Conservation (phyloP, 2,888 invertebrate species). For the Cataglyphis rosenhaueri region DNA sequence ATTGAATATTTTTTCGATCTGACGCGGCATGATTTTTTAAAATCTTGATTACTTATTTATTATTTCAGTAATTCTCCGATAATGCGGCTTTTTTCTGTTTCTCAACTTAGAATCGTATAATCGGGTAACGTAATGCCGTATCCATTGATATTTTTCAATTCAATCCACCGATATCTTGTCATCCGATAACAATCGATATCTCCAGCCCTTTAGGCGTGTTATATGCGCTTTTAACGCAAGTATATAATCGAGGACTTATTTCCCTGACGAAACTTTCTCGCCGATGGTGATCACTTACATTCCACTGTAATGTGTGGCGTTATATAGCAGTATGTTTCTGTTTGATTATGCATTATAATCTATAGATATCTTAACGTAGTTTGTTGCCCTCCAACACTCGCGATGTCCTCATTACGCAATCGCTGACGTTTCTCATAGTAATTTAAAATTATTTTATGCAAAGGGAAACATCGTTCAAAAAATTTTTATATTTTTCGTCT, state of each 20-base stretch:
- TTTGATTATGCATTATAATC: slow-evolving; percentile 36
- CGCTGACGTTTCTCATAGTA: not conserved
- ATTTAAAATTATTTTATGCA: slow-evolving; percentile 10
- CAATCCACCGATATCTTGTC: not conserved
- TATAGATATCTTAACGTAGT: slow-evolving; percentile 48
- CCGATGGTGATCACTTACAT: slow-evolving; percentile 59
- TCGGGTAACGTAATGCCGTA: not conserved
- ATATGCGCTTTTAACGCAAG: slow-evolving; percentile 27
- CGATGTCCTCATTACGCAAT: slow-evolving; percentile 28
- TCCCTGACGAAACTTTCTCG: slow-evolving; percentile 31
- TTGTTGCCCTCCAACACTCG: slow-evolving; percentile 30
- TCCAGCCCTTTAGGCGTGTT: slow-evolving; percentile 14
- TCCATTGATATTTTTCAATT: not conserved
- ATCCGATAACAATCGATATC: slow-evolving; percentile 5
- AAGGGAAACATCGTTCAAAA: not conserved
- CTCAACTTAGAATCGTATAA: not conserved
- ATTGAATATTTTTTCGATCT: not conserved
- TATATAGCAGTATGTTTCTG: slow-evolving; percentile 55
- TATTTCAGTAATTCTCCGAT: not conserved
- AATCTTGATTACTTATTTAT: not conserved
- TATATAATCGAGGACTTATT: slow-evolving; percentile 20
- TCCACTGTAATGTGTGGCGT: slow-evolving; percentile 57
- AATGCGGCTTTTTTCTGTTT: not conserved
- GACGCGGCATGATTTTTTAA: not conserved
- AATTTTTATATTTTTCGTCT: not conserved